Percentiles rank a stretch among this genome's conserved stretches.
phyloP scores from a whole-genome alignment of 1,140 invertebrate species.

The Conopomorpha cramerella region DNA sequence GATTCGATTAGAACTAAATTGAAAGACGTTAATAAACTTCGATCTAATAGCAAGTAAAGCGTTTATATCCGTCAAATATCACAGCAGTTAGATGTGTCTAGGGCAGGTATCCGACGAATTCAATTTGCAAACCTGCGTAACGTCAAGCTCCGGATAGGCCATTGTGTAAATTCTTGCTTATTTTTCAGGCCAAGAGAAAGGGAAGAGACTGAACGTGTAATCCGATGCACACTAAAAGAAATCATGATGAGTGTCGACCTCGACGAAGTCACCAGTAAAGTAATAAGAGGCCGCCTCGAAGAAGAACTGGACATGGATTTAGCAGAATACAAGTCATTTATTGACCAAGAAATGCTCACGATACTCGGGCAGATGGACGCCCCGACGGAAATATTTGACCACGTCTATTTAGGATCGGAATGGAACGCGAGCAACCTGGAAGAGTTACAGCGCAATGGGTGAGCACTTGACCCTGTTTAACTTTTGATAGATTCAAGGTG shows the following conservation, averaged over 20 bases:
- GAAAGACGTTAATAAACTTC: too few species aligned
- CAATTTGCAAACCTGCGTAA: too few species aligned
- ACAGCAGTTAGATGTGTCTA: too few species aligned
- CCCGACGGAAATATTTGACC: constrained; percentile 94
- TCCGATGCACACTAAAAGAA: constrained; percentile 87
- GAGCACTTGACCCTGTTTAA: constrained; percentile 17
- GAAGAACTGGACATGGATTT: constrained; percentile 90
- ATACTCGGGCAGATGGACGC: constrained; percentile 98
- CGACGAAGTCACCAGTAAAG: constrained; percentile 97
- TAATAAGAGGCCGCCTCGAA: constrained; percentile 86
- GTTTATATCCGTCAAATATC: too few species aligned
- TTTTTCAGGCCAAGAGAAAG: constrained; percentile 76
- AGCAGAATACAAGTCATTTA: constrained; percentile 91
- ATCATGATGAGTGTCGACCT: constrained; percentile 98
- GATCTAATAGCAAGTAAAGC: too few species aligned
- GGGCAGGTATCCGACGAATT: too few species aligned
- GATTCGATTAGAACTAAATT: too few species aligned
- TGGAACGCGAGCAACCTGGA: constrained; percentile 99
- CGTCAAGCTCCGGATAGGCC: too few species aligned
- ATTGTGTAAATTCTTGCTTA: too few species aligned
- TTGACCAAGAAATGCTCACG: constrained; percentile 95
- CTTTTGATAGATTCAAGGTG: too few species aligned
- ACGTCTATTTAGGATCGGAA: constrained; percentile 97
- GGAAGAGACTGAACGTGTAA: constrained; percentile 84
- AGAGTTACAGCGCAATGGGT: constrained; percentile 94